Percentiles rank a stretch among this genome's conserved stretches.
phyloP scores from a whole-genome alignment of 2,888 invertebrate species.

The Zelleria hepariella region DNA sequence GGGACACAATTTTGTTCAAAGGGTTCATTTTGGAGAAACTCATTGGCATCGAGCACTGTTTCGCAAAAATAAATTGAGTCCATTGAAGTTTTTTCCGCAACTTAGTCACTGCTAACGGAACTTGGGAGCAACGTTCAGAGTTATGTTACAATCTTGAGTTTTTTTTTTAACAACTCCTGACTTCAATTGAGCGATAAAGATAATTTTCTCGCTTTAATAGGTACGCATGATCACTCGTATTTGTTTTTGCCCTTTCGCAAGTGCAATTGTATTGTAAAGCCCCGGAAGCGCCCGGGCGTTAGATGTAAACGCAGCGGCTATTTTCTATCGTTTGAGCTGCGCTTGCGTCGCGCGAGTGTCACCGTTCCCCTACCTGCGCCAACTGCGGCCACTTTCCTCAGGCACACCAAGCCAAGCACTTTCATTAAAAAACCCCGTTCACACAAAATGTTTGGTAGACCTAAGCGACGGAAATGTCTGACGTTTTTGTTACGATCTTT shows the following conservation, averaged over 20 bases:
- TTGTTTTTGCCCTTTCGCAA: not conserved
- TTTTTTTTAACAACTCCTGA: not conserved
- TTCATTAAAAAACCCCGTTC: conserved; percentile 32
- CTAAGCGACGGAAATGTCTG: not conserved
- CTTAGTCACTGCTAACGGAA: conserved; percentile 1
- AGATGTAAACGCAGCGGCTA: not conserved
- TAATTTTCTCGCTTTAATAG: not conserved
- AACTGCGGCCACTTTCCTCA: conserved; percentile 35
- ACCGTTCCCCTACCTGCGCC: not conserved
- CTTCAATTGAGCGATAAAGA: not conserved
- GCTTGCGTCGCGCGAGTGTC: not conserved
- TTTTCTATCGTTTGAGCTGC: conserved; percentile 1
- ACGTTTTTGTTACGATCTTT: not conserved
- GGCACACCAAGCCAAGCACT: conserved; percentile 25
- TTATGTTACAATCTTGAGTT: not conserved
- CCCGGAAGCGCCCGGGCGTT: not conserved
- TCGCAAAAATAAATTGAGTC: not conserved
- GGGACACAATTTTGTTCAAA: conserved; percentile 72
- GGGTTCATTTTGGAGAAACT: conserved; percentile 63
- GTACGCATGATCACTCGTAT: not conserved
- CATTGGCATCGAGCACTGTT: not conserved
- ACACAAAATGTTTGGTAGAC: conserved; percentile 5
- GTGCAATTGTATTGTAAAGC: not conserved
- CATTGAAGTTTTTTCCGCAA: conserved; percentile 10
- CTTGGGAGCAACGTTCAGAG: not conserved